A percentile compares a stretch with the other conserved stretches of the same genome.
phyloP scores from a whole-genome alignment of 2,888 invertebrate species.

The Melanostoma scalare region DNA sequence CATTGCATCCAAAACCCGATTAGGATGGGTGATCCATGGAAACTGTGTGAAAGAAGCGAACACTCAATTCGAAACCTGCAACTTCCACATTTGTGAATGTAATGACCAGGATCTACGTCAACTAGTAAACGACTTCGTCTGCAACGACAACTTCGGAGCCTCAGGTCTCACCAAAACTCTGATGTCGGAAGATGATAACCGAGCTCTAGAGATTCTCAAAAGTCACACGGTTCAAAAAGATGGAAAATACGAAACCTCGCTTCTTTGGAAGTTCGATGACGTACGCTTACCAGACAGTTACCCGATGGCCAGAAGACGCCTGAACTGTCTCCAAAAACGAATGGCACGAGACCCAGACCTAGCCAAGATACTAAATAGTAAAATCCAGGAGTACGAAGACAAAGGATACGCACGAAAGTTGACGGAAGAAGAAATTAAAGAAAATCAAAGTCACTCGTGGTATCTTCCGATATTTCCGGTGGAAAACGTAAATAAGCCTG shows the following conservation, averaged over 20 bases:
- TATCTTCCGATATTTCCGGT: constrained; percentile 74
- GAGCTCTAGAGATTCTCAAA: constrained; percentile 29
- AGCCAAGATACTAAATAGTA: constrained; percentile 31
- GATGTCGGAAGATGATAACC: constrained; percentile 34
- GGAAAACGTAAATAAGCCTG: constrained; percentile 74
- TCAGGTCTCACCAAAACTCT: constrained; percentile 11
- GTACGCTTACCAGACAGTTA: constrained; percentile 36
- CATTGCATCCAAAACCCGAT: constrained; percentile 29
- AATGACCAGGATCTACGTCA: neutral
- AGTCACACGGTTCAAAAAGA: constrained; percentile 22
- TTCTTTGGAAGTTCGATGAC: constrained; percentile 74
- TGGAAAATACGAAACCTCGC: constrained; percentile 54
- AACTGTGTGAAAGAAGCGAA: neutral
- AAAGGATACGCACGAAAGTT: constrained; percentile 71
- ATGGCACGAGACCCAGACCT: constrained; percentile 41
- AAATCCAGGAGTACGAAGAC: constrained; percentile 59
- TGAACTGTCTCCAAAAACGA: constrained; percentile 60
- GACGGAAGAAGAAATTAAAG: constrained; percentile 51
- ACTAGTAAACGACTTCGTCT: no score
- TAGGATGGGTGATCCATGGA: constrained; percentile 39
- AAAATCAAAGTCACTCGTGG: constrained; percentile 59
- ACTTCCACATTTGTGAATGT: constrained; percentile 58
- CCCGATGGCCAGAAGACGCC: constrained; percentile 60
- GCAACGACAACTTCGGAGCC: neutral
- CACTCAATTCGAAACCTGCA: constrained; percentile 1